A percentile compares a stretch with the other conserved stretches of the same genome.
Conservation (phyloP, 2,888 invertebrate genomes). For the Lypha dubia region DNA sequence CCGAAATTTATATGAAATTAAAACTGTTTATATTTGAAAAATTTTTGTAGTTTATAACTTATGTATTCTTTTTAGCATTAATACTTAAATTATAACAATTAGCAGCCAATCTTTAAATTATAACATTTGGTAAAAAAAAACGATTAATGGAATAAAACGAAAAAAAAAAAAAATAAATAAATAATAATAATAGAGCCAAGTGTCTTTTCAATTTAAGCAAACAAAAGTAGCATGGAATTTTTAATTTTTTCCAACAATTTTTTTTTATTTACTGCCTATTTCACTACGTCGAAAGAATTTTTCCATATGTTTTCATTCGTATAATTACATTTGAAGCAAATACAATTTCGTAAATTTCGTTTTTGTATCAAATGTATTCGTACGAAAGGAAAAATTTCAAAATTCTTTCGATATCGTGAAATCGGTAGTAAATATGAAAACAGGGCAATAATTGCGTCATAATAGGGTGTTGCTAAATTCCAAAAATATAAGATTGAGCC, state of each 20-base stretch:
- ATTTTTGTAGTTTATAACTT: constrained; percentile 37
- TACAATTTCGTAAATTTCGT: too few relatives aligned
- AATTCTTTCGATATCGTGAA: too few relatives aligned
- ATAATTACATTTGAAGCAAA: too few relatives aligned
- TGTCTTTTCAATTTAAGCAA: background rate
- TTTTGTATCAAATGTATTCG: too few relatives aligned
- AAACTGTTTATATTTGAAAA: constrained; percentile 28
- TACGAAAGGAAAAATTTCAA: too few relatives aligned
- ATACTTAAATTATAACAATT: constrained; percentile 32
- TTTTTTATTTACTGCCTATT: too few relatives aligned
- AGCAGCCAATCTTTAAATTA: constrained; percentile 28
- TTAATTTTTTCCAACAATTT: background rate
- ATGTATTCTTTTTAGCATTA: constrained; percentile 22
- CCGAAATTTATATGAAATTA: background rate
- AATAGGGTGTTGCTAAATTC: background rate
- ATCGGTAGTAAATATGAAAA: too few relatives aligned
- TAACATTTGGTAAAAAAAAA: constrained; percentile 7
- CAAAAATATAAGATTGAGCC: too few relatives aligned
- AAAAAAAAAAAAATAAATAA: too few relatives aligned
- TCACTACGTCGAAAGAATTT: too few relatives aligned
- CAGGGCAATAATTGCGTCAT: background rate
- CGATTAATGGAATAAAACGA: background rate
- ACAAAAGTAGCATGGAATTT: background rate
- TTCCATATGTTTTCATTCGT: too few relatives aligned
- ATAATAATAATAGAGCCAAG: background rate